Conservation (phyloP, 2,113 vertebrate species). For the Rhinoderma darwinii region DNA sequence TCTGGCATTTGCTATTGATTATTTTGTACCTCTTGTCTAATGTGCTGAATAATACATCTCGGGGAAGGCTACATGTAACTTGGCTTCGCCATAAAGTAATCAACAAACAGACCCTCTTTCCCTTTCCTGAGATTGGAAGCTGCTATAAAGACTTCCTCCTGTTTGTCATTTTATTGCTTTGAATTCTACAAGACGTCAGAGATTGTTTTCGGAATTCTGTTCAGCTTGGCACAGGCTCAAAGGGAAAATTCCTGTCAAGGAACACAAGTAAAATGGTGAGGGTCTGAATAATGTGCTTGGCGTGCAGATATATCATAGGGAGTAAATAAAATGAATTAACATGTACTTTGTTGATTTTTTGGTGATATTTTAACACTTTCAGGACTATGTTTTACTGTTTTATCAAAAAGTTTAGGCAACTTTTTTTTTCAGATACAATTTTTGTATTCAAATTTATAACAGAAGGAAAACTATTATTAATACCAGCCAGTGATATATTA, state of each 20-base stretch:
- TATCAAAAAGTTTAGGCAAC: background rate
- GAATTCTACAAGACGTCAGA: background rate
- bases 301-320: background rate
- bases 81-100: background rate
- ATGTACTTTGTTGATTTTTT: background rate
- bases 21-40: background rate
- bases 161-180: background rate
- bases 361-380: background rate
- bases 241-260: background rate
- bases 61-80: background rate
- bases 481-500: background rate
- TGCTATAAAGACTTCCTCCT: conserved; percentile 16
- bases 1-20: background rate
- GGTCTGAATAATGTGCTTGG: background rate
- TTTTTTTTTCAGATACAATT: background rate
- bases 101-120: conserved; percentile 2
- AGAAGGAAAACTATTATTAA: background rate
- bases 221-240: background rate
- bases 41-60: background rate
- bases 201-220: background rate
- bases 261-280: background rate
- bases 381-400: background rate
- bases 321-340: background rate
- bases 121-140: conserved; percentile 30
- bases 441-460: background rate